Evolutionary conservation across 2,113 vertebrate species (phyloP).

Genomic region (Tichodroma muraria): DNA sequence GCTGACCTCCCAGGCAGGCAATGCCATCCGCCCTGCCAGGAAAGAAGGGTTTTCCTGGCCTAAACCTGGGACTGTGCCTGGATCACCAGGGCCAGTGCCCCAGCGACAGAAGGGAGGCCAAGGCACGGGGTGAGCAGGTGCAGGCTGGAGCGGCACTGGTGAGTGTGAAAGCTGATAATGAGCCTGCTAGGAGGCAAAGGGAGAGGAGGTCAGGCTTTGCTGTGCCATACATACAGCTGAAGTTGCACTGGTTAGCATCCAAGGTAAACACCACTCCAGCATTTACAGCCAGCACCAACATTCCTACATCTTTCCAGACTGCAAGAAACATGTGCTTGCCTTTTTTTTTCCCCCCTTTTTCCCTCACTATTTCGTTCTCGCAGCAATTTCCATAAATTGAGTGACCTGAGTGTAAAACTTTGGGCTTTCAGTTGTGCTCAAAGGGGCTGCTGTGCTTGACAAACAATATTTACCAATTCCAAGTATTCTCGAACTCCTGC

Average conservation of each 20-base stretch:
- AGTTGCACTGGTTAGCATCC: background rate
- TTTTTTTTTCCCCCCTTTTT: fast-evolving
- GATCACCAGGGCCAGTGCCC: background rate
- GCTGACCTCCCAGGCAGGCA: background rate
- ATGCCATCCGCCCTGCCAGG: background rate
- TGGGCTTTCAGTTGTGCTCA: background rate
- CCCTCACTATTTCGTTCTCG: background rate
- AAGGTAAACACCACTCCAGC: slow-evolving; percentile 18
- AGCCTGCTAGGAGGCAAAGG: background rate
- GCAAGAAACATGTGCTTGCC: background rate
- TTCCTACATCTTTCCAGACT: background rate
- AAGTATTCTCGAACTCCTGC: too few relatives aligned
- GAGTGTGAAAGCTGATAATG: background rate
- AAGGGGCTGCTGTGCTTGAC: background rate
- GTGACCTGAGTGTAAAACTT: background rate
- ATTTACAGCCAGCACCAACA: background rate
- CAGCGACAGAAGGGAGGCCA: background rate
- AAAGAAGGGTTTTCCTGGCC: background rate
- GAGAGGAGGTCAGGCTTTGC: background rate
- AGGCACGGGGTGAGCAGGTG: background rate
- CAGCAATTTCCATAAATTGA: background rate
- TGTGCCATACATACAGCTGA: background rate
- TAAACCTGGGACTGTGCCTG: background rate
- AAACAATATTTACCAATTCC: background rate
- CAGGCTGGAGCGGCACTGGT: background rate